Base-by-base conservation (phyloP, 2,797 vertebrate species). In the Yasuhikotakia modesta region DNA sequence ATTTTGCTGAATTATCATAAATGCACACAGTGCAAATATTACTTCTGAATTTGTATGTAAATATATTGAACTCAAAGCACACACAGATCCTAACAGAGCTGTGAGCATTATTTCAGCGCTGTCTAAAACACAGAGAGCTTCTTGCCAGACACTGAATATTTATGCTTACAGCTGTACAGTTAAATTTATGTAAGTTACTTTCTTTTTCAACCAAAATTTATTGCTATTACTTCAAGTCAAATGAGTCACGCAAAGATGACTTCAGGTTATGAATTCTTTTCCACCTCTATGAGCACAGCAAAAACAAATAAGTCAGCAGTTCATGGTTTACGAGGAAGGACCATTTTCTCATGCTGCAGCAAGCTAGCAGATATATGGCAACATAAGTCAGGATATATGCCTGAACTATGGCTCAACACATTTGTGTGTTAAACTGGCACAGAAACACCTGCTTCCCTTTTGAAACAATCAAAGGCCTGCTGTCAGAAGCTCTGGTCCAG, bases 291-390 rank as follows among this genome's bases (percentile, higher is more conserved):
- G 67, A 85, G 69, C 78, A 65, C 24, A 66, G 69, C 58, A 50
- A 80, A 78, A 85, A 83, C 74, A 80, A 82, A 80, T 72, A 83
- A 80, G 82, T 83, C 84, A 85, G 82, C 80, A 83, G 78, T 84
- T 84, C 78, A 73, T 27, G 17, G 74, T 79, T 82, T 66, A 72
- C 16, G 11, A 21, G 39, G 27, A 78, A 78, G 70, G 76, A 79
- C 64, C 53, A 35, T 74, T 72, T 68, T 50, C 27, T 70, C 27
- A 2, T 72, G 22, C 21, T 45, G 50, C 78, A 63, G 68, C 63
- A 63, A 22, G 4, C 16, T 46, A 79, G 76, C 46, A 48, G 39
- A 81, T 76, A 66, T 30, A 43, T 78, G 77, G 67, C 73, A 73
- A 67, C 53, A 74, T 22, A 81, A 67, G 14, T 39, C 43, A 66